A percentile compares a stretch with the other conserved stretches of the same genome.
phyloP scores from a whole-genome alignment of 2,888 invertebrate genomes.

The Temnothorax rugatulus region DNA sequence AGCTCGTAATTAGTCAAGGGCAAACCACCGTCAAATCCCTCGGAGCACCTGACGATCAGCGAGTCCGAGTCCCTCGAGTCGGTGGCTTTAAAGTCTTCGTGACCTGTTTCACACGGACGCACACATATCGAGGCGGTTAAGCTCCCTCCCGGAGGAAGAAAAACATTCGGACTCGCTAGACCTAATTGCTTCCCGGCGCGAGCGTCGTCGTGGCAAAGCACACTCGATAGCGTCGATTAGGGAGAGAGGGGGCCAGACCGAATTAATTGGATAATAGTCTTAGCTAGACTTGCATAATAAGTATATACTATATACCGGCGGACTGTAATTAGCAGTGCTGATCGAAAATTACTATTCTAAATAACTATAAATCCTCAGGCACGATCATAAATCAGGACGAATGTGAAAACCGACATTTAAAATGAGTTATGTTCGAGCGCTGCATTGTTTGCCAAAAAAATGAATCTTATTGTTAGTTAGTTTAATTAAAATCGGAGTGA shows the following conservation, averaged over 20 bases:
- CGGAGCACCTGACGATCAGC: constrained; percentile 94
- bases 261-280: constrained; percentile 53
- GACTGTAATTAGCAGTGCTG: constrained; percentile 18
- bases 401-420: not conserved
- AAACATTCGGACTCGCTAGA: constrained; percentile 48
- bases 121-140: constrained; percentile 39
- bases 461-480: not conserved
- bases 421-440: not conserved
- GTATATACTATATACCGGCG: not conserved
- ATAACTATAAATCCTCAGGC: constrained; percentile 5
- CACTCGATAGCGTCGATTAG: constrained; percentile 37
- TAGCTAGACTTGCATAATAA: constrained; percentile 31
- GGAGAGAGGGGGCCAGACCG: not conserved
- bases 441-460: not conserved
- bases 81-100: constrained; percentile 81
- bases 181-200: constrained; percentile 45
- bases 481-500: not conserved
- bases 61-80: constrained; percentile 89
- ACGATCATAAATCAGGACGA: constrained; percentile 18
- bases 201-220: constrained; percentile 13
- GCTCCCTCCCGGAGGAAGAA: constrained; percentile 41
- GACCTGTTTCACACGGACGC: constrained; percentile 71
- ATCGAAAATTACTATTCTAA: constrained; percentile 16
- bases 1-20: constrained; percentile 89
- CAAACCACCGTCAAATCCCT: constrained; percentile 95